phyloP scores from a whole-genome alignment of 2,888 invertebrate genomes.

The Euzophera pinguis region DNA sequence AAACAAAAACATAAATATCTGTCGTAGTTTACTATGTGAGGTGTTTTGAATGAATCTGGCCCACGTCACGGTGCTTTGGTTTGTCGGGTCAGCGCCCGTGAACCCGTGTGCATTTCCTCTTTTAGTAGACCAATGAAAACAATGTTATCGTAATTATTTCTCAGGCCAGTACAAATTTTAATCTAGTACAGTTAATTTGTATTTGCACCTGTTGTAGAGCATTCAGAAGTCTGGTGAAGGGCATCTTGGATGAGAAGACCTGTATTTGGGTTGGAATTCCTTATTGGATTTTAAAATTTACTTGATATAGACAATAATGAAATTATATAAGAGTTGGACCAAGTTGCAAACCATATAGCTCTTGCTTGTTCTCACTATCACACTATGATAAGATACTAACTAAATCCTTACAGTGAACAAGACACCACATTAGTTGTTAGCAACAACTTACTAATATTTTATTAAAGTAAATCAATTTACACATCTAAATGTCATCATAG shows the following conservation, averaged over 20 bases:
- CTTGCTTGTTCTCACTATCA: too few species aligned
- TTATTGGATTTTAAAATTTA: too few species aligned
- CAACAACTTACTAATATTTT: background rate
- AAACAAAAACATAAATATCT: background rate
- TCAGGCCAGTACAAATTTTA: background rate
- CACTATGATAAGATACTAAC: too few species aligned
- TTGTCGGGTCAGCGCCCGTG: slow-evolving; percentile 71
- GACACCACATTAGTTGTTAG: background rate
- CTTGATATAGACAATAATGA: too few species aligned
- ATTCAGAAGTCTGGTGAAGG: too few species aligned
- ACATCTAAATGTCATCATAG: slow-evolving; percentile 19
- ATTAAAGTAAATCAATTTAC: slow-evolving; percentile 15
- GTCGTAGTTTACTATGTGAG: background rate
- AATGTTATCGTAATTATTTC: slow-evolving; percentile 15
- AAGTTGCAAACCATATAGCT: too few species aligned
- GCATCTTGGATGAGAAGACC: too few species aligned
- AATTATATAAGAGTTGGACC: too few species aligned
- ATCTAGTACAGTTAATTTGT: background rate
- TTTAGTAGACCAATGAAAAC: slow-evolving; percentile 26
- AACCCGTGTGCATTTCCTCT: slow-evolving; percentile 64
- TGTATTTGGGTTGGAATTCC: too few species aligned
- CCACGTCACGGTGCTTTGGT: slow-evolving; percentile 54
- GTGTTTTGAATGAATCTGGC: slow-evolving; percentile 22
- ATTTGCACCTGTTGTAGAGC: background rate
- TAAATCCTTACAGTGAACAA: too few species aligned